Base-by-base conservation (phyloP, 2,888 invertebrate species). In the Clostera curtula region DNA sequence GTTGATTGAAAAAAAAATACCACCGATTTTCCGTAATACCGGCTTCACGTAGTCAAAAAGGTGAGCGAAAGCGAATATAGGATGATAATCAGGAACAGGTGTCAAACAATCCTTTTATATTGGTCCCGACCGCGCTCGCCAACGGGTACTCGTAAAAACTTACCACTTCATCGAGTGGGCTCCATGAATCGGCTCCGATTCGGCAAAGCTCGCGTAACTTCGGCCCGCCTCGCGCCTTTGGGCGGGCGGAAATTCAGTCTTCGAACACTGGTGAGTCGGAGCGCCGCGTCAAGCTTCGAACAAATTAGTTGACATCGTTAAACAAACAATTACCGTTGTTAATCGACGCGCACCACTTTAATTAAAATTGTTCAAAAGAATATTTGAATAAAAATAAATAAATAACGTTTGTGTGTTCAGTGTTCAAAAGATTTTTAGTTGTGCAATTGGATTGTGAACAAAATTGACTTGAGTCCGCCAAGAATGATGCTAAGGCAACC, bases 91-190 rank as follows among this genome's bases (percentile, higher is more conserved):
- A 63, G 55, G 56, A 63, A 63, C 68, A 68, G 66, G 70, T 69
- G 71, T 70, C 65, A 67, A 72, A 68, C 66, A 67, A 66, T 72
- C 62, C 64, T 70, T 76, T 71, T 65, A 65, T 66, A 72, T 70
- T 66, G 66, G 67, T 61, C 59, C 61, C 60, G 53, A 68, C 67
- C 64, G 59, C 64, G 60, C 60, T 72, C 65, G 58, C 66, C 67
- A 66, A 64, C 59, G 68, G 70, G 65, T 62, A 67, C 67, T 75
- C 75, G 68, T 80, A 77, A 79, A 79, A 80, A 76, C 74, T 77
- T 77, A 79, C 77, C 77, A 77, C 79, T 79, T 77, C 79, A 80
- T 79, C 76, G 74, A 72, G 75, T 73, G 66, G 74, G 65, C 70
- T 72, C 63, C 67, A 62, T 70, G 67, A 69, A 70, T 70, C 72